Base-by-base conservation (phyloP, 2,113 vertebrate genomes). In the Onychostoma macrolepis region DNA sequence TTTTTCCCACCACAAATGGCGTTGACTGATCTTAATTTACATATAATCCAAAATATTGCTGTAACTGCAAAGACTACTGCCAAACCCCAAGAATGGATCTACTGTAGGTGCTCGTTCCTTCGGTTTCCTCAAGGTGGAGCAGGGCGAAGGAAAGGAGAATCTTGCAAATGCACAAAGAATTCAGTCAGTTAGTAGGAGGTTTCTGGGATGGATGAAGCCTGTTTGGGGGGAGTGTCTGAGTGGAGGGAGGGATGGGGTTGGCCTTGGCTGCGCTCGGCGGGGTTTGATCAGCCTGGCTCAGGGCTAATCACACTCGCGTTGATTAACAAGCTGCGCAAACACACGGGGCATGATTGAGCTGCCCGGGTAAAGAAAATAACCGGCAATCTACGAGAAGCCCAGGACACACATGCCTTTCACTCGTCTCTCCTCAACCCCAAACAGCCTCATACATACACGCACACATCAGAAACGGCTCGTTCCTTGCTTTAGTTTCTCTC, bases 301-400 rank as follows among this genome's bases (percentile, higher is more conserved):
- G 85, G 83, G 85, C 88, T 89, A 90, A 92, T 90, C 88, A 90
- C 88, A 90, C 80, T 79, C 72, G 83, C 84, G 84, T 88, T 92
- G 89, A 92, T 92, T 91, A 91, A 91, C 91, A 92, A 91, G 90
- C 90, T 90, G 89, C 85, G 84, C 89, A 91, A 91, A 90, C 90
- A 92, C 85, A 89, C 87, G 86, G 79, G 76, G 61, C 87, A 86
- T 89, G 91, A 91, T 88, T 91, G 89, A 87, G 78, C 84, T 85
- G 90, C 88, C 90, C 80, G 85, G 84, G 88, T 90, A 90, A 92
- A 92, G 90, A 90, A 92, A 92, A 92, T 88, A 89, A 92, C 89
- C 85, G 33, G 79, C 86, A 82, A 87, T 89, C 89, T 89, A 87
- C 30, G 87, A 82, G 85, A 87, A 87, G 80, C 84, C 85, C 79